Base-by-base conservation (phyloP, 1,140 invertebrate species). In the Oryzaephilus surinamensis region DNA sequence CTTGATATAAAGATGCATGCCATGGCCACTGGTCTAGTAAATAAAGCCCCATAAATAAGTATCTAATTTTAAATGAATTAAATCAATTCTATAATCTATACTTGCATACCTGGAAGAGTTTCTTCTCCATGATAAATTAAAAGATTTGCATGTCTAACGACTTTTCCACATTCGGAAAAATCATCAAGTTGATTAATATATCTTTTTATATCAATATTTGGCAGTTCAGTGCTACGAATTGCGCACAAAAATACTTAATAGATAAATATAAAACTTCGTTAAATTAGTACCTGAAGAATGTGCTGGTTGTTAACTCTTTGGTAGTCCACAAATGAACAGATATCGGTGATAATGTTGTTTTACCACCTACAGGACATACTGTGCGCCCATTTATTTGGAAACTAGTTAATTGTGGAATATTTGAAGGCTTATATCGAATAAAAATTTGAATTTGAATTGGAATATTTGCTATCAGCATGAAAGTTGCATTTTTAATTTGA, bases 11-110 rank as follows among this genome's bases (percentile, higher is more conserved):
- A 1, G 60, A 58, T 1, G 47, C 51, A 30, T 62, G 60, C 60
- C 60, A 62, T 4, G 60, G 60, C 50, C 49, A 62, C 31, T 57
- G 51, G 2, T 58, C 57, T 54, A 37, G 24, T 46, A 35, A 41
- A n/a, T n/a, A n/a, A n/a, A n/a, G n/a, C n/a, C n/a, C n/a, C n/a
- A n/a, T n/a, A n/a, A n/a, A 38, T 15, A 12, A 13, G 27, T n/a
- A 27, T 6, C 3, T 5, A 6, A 6, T 5, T 11, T 11, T 5
- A 10, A 4, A 28, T 7, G 6, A 12, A 6, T 20, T 5, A 20
- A 10, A 14, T n/a, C 13, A 11, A 30, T 35, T 10, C 15, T 21
- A 20, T 2, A n/a, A 11, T 37, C 27, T 26, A 24, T 2, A 3
- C 12, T 6, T 16, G 7, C 4, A 11, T 46, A 57, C 55, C 55